Conservation (phyloP, 2,888 invertebrate species). For the Tetragnatha montana region DNA sequence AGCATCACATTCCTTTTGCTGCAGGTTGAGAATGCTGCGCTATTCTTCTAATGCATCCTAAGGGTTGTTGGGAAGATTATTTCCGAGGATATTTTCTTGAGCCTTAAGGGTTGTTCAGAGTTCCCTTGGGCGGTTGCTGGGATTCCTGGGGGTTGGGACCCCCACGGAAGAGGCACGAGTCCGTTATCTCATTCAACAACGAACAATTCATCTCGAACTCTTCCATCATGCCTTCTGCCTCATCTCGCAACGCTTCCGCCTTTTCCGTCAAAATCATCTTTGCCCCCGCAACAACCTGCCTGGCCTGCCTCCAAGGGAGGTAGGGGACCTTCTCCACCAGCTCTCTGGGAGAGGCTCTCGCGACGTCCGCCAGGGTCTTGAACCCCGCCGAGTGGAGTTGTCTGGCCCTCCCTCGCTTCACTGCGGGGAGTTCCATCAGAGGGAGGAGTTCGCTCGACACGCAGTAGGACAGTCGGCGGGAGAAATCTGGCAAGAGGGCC, state of each 20-base stretch:
- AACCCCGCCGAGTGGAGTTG: slow-evolving; percentile 90
- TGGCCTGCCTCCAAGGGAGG: slow-evolving; percentile 84
- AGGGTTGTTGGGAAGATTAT: too few relatives aligned
- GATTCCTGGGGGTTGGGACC: too few relatives aligned
- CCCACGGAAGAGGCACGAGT: too few relatives aligned
- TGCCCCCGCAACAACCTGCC: slow-evolving; percentile 89
- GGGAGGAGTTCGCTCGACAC: slow-evolving; percentile 86
- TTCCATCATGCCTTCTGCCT: slow-evolving; percentile 81
- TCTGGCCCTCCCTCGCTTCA: slow-evolving; percentile 87
- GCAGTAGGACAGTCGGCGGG: slow-evolving; percentile 86
- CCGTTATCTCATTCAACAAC: slow-evolving; percentile 25
- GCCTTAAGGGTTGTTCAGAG: too few relatives aligned
- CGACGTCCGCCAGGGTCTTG: slow-evolving; percentile 85
- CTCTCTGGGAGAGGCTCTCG: slow-evolving; percentile 82
- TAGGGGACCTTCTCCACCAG: slow-evolving; percentile 83
- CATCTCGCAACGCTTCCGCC: slow-evolving; percentile 90
- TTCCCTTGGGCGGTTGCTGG: too few relatives aligned
- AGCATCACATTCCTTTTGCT: too few relatives aligned
- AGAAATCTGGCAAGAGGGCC: slow-evolving; percentile 85
- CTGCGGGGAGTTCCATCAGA: slow-evolving; percentile 91
- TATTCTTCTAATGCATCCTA: too few relatives aligned
- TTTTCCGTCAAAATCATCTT: slow-evolving; percentile 90
- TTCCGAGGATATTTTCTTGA: too few relatives aligned
- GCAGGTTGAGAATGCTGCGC: too few relatives aligned
- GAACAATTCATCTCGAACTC: slow-evolving; percentile 62